phyloP scores from a whole-genome alignment of 2,797 vertebrate species.

The Lophius americanus region DNA sequence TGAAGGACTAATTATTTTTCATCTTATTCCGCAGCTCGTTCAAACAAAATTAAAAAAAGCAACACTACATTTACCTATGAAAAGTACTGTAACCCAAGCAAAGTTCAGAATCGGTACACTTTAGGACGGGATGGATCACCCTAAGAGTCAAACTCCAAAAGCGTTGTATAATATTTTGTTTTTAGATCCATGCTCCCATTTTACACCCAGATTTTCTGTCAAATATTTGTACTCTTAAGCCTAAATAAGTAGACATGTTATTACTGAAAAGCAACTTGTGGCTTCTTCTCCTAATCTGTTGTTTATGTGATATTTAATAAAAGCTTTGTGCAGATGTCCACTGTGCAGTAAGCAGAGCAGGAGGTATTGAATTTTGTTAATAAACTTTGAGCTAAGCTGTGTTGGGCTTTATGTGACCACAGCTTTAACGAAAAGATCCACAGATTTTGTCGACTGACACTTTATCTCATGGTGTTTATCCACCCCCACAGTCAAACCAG shows the following conservation, averaged over 20 bases:
- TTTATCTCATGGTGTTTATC: constrained; percentile 13
- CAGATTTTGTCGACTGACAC: too few relatives aligned
- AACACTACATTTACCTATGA: not conserved
- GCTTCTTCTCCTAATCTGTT: too few relatives aligned
- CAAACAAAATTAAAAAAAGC: not conserved
- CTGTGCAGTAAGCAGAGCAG: not conserved
- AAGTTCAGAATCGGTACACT: not conserved
- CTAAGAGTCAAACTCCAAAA: not conserved
- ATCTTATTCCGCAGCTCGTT: constrained; percentile 3
- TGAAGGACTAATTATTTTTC: too few relatives aligned
- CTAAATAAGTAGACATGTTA: not conserved
- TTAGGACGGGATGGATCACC: not conserved
- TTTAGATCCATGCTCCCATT: not conserved
- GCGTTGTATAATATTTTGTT: not conserved
- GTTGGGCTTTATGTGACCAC: not conserved
- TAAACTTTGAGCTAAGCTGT: not conserved
- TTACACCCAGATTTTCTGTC: not conserved
- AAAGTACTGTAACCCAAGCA: not conserved
- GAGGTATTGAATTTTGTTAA: too few relatives aligned
- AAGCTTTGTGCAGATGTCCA: not conserved
- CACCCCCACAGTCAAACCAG: constrained; percentile 90
- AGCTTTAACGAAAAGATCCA: not conserved
- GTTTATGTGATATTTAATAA: too few relatives aligned
- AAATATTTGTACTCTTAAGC: constrained; percentile 3
- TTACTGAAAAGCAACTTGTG: not conserved